These are phyloP conservation scores for Ennomos fuscantarius DNA, from an alignment of 2,888 invertebrate species.

Conservation along the genomic window DNA sequence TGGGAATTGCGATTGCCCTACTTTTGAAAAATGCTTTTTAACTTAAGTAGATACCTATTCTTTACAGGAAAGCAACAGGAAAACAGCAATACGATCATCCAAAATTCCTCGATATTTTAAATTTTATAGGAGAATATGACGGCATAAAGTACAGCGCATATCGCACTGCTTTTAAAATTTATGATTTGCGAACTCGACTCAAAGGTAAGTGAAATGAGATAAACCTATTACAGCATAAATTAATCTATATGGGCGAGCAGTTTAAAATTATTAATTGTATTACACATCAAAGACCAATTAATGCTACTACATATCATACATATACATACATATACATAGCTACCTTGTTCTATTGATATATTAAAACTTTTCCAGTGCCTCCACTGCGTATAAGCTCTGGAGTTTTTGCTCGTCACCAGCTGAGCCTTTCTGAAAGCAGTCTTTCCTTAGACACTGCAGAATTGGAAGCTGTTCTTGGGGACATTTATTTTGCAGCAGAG, in stretches of 20 bases:
- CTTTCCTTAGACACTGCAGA: conserved; percentile 88
- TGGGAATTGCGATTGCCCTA: conserved; percentile 11
- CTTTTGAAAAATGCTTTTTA: conserved; percentile 1
- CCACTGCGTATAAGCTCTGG: conserved; percentile 86
- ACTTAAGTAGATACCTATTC: background rate
- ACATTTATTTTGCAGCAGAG: conserved; percentile 90
- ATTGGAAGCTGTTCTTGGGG: conserved; percentile 89
- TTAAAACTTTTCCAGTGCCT: conserved; percentile 61
- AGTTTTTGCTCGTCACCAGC: conserved; percentile 89
- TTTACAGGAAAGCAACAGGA: conserved; percentile 76
- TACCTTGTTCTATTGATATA: no score
- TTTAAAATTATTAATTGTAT: no score
- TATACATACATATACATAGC: no score
- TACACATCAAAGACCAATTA: no score
- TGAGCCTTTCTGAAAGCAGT: conserved; percentile 88
- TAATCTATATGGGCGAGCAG: no score
- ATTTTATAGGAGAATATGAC: conserved; percentile 86
- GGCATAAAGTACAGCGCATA: conserved; percentile 91
- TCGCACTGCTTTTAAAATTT: conserved; percentile 89
- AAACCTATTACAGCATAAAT: no score
- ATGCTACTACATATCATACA: no score
- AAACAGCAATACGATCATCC: conserved; percentile 86
- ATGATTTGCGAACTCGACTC: conserved; percentile 76
- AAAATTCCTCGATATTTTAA: conserved; percentile 83
- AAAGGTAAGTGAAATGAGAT: conserved; percentile 77